A percentile compares a stretch with the other conserved stretches of the same genome.
These are phyloP conservation scores for Calephelis virginiensis DNA, from an alignment of 1,140 invertebrate genomes.

Conservation along the genomic window DNA sequence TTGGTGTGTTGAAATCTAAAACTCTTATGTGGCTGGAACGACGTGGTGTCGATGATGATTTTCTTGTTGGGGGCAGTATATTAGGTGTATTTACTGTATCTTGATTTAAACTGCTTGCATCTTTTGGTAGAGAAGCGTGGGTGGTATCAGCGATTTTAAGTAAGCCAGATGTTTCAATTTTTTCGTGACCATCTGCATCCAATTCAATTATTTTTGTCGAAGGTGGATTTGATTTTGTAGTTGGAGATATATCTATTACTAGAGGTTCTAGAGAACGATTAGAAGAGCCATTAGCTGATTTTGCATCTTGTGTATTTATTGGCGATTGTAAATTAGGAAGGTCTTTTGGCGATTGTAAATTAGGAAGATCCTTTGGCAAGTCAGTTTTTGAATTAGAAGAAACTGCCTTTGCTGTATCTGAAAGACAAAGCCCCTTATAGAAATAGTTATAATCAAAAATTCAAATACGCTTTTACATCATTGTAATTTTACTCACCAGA, in stretches of 20 bases:
- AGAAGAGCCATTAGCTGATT: slow-evolving; percentile 18
- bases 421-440: not conserved
- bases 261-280: slow-evolving; percentile 37
- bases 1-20: slow-evolving; percentile 65
- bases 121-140: slow-evolving; percentile 57
- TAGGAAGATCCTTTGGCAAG: too few relatives aligned
- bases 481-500: slow-evolving; percentile 45
- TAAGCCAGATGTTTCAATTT: slow-evolving; percentile 32
- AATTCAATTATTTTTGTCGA: slow-evolving; percentile 15
- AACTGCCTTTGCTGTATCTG: not conserved
- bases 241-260: slow-evolving; percentile 45
- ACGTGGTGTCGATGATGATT: slow-evolving; percentile 66
- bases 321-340: not conserved
- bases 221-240: not conserved
- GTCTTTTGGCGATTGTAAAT: too few relatives aligned
- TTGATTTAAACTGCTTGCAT: slow-evolving; percentile 34
- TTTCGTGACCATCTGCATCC: slow-evolving; percentile 19
- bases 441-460: not conserved
- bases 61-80: slow-evolving; percentile 46
- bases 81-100: slow-evolving; percentile 53
- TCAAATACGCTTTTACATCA: not conserved
- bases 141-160: slow-evolving; percentile 51
- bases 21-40: slow-evolving; percentile 62
- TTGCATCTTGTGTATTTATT: not conserved
- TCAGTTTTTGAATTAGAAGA: not conserved